Conservation (phyloP, 2,797 vertebrate species). For the Helicolenus hilgendorfi region DNA sequence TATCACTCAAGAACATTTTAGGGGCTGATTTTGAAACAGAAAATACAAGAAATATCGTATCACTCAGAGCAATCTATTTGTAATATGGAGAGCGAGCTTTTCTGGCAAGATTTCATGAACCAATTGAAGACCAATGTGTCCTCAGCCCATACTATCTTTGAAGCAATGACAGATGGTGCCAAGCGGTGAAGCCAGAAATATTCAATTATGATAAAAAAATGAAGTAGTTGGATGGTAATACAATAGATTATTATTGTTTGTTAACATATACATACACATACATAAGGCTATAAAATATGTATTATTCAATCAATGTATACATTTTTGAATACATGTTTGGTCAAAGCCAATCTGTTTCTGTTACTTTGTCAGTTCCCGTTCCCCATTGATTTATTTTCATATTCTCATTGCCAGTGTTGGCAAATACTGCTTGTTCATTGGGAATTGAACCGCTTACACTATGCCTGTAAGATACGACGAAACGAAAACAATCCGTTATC, state of each 20-base stretch:
- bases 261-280: not conserved
- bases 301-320: not conserved
- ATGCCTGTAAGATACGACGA: not conserved
- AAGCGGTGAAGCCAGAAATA: not conserved
- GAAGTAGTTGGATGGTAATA: not conserved
- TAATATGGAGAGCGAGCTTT: not conserved
- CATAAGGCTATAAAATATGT: not conserved
- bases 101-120: conserved; percentile 25
- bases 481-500: conserved; percentile 8
- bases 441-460: not conserved
- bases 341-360: not conserved
- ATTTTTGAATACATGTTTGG: not conserved
- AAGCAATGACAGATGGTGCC: not conserved
- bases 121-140: not conserved
- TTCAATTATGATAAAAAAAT: not conserved
- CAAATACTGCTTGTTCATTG: not conserved
- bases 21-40: not conserved
- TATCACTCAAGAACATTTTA: not conserved
- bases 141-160: not conserved
- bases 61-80: not conserved
- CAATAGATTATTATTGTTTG: not conserved
- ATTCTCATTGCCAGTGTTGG: conserved; percentile 15
- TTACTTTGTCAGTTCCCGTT: not conserved
- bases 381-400: not conserved
- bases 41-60: not conserved